These are phyloP conservation scores for Teleogryllus oceanicus DNA, from an alignment of 2,888 invertebrate genomes.

Conservation along the genomic window DNA sequence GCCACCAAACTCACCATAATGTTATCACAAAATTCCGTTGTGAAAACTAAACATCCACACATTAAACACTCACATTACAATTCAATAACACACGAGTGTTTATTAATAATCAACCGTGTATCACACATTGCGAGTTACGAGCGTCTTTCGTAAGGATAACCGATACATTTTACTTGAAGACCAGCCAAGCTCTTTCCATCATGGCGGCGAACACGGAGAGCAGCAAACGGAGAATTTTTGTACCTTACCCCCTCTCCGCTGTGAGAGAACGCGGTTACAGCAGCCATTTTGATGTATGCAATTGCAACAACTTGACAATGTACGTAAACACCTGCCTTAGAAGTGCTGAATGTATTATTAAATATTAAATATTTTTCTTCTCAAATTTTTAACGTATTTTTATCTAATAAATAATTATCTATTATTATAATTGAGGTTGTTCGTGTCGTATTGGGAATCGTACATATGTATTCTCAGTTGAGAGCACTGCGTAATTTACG, in stretches of 20 bases:
- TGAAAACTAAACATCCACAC: conserved; percentile 56
- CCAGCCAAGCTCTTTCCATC: conserved; percentile 51
- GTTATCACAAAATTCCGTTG: conserved; percentile 63
- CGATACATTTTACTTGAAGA: conserved; percentile 49
- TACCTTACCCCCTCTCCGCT: not conserved
- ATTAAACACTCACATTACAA: conserved; percentile 50
- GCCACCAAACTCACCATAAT: conserved; percentile 59
- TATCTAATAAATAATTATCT: too few relatives aligned
- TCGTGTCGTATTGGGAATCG: not conserved
- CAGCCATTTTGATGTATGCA: not conserved
- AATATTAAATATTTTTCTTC: too few relatives aligned
- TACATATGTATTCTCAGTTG: not conserved
- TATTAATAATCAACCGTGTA: conserved; percentile 54
- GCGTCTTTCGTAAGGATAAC: conserved; percentile 52
- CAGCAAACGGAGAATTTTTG: not conserved
- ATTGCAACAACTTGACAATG: not conserved
- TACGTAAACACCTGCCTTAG: not conserved
- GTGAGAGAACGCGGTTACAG: not conserved
- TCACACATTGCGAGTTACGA: conserved; percentile 51
- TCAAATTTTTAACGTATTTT: too few relatives aligned
- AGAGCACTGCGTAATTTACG: not conserved
- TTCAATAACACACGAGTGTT: conserved; percentile 49
- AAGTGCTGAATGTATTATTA: too few relatives aligned
- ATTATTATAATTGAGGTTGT: too few relatives aligned
- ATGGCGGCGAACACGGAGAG: conserved; percentile 50